Conservation (phyloP, 2,797 vertebrate genomes). For the Parauchenoglanis punctatus region DNA sequence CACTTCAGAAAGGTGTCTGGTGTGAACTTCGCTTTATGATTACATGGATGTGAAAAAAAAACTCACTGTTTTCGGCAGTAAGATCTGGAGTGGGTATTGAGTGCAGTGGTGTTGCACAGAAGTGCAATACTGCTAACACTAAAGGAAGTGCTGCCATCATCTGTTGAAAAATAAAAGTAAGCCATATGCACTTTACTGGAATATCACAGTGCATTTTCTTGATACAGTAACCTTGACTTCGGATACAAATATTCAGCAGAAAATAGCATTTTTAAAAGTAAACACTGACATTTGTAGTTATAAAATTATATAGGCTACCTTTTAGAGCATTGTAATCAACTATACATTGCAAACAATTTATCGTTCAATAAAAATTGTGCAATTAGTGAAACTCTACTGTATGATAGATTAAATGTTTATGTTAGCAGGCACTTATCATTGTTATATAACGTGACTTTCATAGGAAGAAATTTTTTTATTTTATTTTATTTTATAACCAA, state of each 20-base stretch:
- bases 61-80: conserved; percentile 31
- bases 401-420: not conserved
- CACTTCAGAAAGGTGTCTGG: not conserved
- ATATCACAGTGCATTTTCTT: not conserved
- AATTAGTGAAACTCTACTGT: not conserved
- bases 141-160: conserved; percentile 64
- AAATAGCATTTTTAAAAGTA: not conserved
- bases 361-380: not conserved
- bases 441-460: not conserved
- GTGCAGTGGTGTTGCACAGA: conserved; percentile 59
- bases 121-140: conserved; percentile 60
- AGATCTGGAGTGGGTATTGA: conserved; percentile 50
- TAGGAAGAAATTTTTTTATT: not conserved
- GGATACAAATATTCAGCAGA: not conserved
- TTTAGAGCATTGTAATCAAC: not conserved
- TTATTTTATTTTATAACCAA: not conserved
- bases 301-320: no score
- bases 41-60: not conserved
- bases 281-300: not conserved
- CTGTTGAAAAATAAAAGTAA: conserved; percentile 54
- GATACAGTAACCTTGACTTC: not conserved
- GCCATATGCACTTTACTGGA: not conserved
- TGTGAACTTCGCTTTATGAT: not conserved
- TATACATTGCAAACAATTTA: not conserved
- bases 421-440: not conserved